Conservation (phyloP, 2,113 vertebrate species). For the Scomber scombrus region DNA sequence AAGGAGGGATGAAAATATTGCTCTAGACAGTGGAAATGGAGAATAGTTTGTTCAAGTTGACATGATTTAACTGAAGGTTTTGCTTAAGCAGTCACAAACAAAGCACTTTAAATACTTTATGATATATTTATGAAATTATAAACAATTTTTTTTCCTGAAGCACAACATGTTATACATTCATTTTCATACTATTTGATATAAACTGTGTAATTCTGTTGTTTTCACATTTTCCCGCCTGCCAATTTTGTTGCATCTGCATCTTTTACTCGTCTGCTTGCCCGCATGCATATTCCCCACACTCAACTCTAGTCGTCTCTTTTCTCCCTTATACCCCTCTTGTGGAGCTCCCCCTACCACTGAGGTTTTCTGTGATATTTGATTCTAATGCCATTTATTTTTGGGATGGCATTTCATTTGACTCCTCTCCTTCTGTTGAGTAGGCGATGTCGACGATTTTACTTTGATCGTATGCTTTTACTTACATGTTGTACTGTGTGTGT, state of each 20-base stretch:
- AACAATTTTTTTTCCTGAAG: too few species aligned
- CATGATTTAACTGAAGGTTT: too few species aligned
- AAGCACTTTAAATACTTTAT: too few species aligned
- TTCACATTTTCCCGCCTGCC: not conserved
- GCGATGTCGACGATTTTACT: not conserved
- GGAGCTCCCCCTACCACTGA: not conserved
- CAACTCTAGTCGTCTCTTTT: not conserved
- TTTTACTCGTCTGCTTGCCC: not conserved
- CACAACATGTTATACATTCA: not conserved
- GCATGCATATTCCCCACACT: slow-evolving; percentile 1
- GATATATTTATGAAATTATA: too few species aligned
- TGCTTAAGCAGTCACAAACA: too few species aligned
- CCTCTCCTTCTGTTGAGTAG: not conserved
- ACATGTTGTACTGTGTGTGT: not conserved
- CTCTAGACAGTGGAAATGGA: not conserved
- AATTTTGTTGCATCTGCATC: not conserved
- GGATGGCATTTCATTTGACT: not conserved
- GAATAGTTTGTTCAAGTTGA: not conserved
- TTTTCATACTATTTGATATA: not conserved
- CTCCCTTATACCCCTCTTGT: not conserved
- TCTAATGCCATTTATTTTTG: slow-evolving; percentile 11
- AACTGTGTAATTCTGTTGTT: not conserved
- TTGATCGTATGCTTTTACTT: not conserved
- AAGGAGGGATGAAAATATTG: not conserved
- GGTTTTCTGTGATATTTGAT: not conserved